A percentile compares a stretch with the other conserved stretches of the same genome.
phyloP scores from a whole-genome alignment of 1,140 invertebrate species.

The Drosophila leontia region DNA sequence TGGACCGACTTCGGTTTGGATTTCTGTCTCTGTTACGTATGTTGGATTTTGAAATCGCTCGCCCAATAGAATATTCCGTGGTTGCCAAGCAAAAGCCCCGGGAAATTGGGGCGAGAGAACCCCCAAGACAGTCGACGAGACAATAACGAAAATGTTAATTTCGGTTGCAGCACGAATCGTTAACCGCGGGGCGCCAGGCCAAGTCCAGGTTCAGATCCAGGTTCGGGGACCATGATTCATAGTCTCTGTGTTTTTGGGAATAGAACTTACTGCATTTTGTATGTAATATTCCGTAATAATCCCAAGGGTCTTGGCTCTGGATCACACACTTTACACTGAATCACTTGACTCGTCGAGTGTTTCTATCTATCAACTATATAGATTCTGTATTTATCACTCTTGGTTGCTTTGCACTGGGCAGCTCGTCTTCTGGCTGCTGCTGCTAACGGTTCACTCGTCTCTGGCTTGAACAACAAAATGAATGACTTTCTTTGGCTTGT shows the following conservation, averaged over 20 bases:
- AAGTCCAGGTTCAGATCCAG: conserved; percentile 42
- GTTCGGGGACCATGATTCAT: conserved; percentile 54
- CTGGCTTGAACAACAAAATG: conserved; percentile 78
- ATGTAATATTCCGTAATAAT: conserved; percentile 45
- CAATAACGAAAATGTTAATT: conserved; percentile 75
- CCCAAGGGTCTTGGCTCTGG: conserved; percentile 28
- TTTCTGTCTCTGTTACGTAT: conserved; percentile 52
- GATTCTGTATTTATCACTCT: conserved; percentile 30
- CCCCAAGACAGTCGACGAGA: conserved; percentile 30
- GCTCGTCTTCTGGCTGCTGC: conserved; percentile 32
- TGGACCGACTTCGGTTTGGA: conserved; percentile 26
- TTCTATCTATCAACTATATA: neutral
- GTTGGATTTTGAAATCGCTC: conserved; percentile 64
- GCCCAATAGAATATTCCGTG: conserved; percentile 78
- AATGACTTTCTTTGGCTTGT: conserved; percentile 80
- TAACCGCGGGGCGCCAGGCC: conserved; percentile 28
- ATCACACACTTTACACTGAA: conserved; percentile 29
- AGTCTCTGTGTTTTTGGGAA: conserved; percentile 6
- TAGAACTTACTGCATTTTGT: conserved; percentile 69
- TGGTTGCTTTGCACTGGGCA: conserved; percentile 55
- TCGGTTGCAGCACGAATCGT: conserved; percentile 58
- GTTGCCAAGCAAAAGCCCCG: conserved; percentile 62
- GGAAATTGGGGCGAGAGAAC: conserved; percentile 57
- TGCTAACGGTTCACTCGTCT: conserved; percentile 69
- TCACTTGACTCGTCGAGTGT: conserved; percentile 21